Percentiles rank a stretch among this genome's conserved stretches.
phyloP scores from a whole-genome alignment of 2,113 vertebrate genomes.

The Trematocara stigmaticum region DNA sequence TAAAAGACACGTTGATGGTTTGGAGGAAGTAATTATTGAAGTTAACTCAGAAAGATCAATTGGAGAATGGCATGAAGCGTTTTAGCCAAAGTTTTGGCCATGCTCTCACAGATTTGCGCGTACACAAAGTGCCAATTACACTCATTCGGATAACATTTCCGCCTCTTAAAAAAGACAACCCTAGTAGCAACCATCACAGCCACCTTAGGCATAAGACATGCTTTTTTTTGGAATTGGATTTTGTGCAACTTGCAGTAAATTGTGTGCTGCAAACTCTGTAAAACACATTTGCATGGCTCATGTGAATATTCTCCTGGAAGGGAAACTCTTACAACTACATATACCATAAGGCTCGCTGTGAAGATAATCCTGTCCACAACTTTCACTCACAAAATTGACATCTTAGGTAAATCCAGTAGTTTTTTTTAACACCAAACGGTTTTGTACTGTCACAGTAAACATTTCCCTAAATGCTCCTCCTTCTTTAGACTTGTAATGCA shows the following conservation, averaged over 20 bases:
- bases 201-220: neutral
- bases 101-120: rapidly evolving
- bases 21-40: no score
- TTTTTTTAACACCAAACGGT: neutral
- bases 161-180: neutral
- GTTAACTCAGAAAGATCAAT: no score
- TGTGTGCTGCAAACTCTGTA: neutral
- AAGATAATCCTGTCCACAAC: neutral
- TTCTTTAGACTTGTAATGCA: neutral
- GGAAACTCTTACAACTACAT: neutral
- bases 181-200: neutral
- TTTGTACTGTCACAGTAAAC: neutral
- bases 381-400: neutral
- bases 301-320: neutral
- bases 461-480: neutral
- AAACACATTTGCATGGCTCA: neutral
- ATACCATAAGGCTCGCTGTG: neutral
- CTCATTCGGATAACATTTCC: neutral
- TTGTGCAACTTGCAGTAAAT: neutral
- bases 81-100: neutral
- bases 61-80: neutral
- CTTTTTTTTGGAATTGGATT: neutral
- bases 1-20: no score
- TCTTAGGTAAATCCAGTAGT: neutral
- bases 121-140: neutral